Evolutionary conservation across 1,140 invertebrate species (phyloP), one percentile per base, ranked within the genome.

Genomic region (Trissolcus basalis): DNA sequence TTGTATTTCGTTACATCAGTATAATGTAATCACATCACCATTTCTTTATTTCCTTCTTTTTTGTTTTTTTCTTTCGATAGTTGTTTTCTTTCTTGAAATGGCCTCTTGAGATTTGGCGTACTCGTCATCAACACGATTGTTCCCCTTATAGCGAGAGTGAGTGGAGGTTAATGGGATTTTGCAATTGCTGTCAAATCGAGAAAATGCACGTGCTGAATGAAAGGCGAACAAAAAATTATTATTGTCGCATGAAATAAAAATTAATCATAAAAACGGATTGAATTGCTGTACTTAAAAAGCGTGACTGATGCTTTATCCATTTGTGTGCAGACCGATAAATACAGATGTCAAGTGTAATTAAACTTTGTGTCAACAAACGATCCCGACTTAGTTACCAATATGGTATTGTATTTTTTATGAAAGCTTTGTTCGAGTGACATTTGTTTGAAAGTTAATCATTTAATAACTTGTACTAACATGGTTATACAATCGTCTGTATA

Each of bases 131-230:
- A 67, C 61, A 60, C 54, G 54, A 64, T 65, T 64, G 51, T 55
- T 36, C 13, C 53, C n/a, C n/a, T n/a, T n/a, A n/a, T 58, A 27
- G 59, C 53, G 70, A 73, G 65, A 67, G 49, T 73, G 61, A 55
- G 55, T 65, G 59, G 61, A 73, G 70, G 61, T 73, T 73, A 65
- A 73, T 65, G 53, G 67, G 19, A 27, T 50, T 55, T 49, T 49
- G 67, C 58, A 53, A 72, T 64, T 64, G 36, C 51, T 56, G 58
- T 56, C 27, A 45, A 71, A 45, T 70, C 60, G 39, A 63, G 48
- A 71, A 72, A 64, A 72, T 63, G 51, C 59, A 58, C n/a, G 13
- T 11, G 10, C 10, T 10, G 33, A 43, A 43, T n/a, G 12, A 43
- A 44, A 44, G 43, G 12, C n/a, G n/a, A 43, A 4, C 35, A 63